Evolutionary conservation across 2,113 vertebrate species (phyloP).

Genomic region (Trematomus loennbergii): DNA sequence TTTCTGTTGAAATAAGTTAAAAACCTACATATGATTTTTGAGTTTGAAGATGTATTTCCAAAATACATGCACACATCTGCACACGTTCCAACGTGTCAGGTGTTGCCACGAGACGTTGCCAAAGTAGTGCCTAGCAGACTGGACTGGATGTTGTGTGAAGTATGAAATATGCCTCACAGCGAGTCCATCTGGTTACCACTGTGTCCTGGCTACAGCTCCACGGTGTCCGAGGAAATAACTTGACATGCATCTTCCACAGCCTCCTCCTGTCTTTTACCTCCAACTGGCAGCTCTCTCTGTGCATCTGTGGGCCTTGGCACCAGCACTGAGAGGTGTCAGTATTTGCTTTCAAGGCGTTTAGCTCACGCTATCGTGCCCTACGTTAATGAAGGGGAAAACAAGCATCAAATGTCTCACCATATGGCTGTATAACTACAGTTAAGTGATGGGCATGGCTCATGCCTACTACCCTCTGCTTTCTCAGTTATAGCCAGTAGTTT

Average conservation of each 20-base stretch:
- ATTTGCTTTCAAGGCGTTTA: slow-evolving; percentile 65
- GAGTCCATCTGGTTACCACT: slow-evolving; percentile 60
- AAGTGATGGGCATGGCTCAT: slow-evolving; percentile 24
- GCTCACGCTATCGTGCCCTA: slow-evolving; percentile 50
- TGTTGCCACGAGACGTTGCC: slow-evolving; percentile 12
- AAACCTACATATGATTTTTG: not conserved
- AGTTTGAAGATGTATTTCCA: not conserved
- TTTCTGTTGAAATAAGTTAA: slow-evolving; percentile 14
- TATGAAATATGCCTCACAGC: slow-evolving; percentile 51
- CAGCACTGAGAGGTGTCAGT: slow-evolving; percentile 47
- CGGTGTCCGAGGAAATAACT: slow-evolving; percentile 46
- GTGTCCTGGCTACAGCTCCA: slow-evolving; percentile 33
- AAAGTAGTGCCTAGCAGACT: slow-evolving; percentile 29
- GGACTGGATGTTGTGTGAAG: slow-evolving; percentile 34
- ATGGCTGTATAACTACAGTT: slow-evolving; percentile 34
- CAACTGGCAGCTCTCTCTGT: slow-evolving; percentile 50
- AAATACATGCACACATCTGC: slow-evolving; percentile 35
- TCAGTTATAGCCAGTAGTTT: slow-evolving; percentile 1
- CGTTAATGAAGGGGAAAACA: slow-evolving; percentile 22
- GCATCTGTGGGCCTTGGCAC: slow-evolving; percentile 51
- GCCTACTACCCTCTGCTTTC: not conserved
- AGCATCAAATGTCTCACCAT: slow-evolving; percentile 56
- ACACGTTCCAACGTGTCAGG: slow-evolving; percentile 21
- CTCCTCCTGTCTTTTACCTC: slow-evolving; percentile 42
- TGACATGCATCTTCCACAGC: slow-evolving; percentile 22